A percentile compares a stretch with the other conserved stretches of the same genome.
These are phyloP conservation scores for Hirudo medicinalis DNA, from an alignment of 1,140 invertebrate genomes.

Conservation along the genomic window DNA sequence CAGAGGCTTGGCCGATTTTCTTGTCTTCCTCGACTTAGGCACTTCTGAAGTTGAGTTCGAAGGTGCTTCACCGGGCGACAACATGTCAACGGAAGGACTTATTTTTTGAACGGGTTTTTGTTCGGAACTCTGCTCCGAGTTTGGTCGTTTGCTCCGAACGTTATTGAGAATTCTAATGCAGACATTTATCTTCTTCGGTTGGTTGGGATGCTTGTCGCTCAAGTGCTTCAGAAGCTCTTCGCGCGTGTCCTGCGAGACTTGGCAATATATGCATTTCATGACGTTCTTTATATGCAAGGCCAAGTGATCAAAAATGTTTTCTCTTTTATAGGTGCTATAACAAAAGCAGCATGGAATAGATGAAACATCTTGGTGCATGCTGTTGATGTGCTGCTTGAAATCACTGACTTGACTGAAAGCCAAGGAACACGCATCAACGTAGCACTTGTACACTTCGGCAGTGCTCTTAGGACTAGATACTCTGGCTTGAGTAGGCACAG, in stretches of 20 bases:
- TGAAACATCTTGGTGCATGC: background rate
- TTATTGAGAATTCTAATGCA: slow-evolving; percentile 15
- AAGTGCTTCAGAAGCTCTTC: slow-evolving; percentile 15
- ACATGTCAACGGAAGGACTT: background rate
- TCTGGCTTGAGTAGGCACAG: background rate
- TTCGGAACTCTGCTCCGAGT: background rate
- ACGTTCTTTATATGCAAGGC: slow-evolving; percentile 9
- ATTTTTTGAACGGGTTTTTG: background rate
- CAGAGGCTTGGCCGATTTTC: slow-evolving; percentile 13
- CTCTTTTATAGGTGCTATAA: background rate
- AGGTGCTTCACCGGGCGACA: background rate
- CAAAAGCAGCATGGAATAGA: slow-evolving; percentile 2
- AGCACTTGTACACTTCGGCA: slow-evolving; percentile 6
- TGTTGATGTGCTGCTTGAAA: slow-evolving; percentile 10
- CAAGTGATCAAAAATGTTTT: slow-evolving; percentile 9
- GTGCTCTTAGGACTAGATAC: slow-evolving; percentile 5
- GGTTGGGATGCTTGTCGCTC: slow-evolving; percentile 3
- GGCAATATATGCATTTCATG: slow-evolving; percentile 15
- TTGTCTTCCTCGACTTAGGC: slow-evolving; percentile 1
- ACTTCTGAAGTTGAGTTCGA: background rate
- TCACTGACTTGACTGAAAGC: slow-evolving; percentile 5
- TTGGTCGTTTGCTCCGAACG: background rate
- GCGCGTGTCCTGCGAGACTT: background rate
- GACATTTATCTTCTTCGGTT: slow-evolving; percentile 14
- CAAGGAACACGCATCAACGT: background rate